Percentiles rank a stretch among this genome's conserved stretches.
These are phyloP conservation scores for Achroia grisella DNA, from an alignment of 1,140 invertebrate species.

Conservation along the genomic window DNA sequence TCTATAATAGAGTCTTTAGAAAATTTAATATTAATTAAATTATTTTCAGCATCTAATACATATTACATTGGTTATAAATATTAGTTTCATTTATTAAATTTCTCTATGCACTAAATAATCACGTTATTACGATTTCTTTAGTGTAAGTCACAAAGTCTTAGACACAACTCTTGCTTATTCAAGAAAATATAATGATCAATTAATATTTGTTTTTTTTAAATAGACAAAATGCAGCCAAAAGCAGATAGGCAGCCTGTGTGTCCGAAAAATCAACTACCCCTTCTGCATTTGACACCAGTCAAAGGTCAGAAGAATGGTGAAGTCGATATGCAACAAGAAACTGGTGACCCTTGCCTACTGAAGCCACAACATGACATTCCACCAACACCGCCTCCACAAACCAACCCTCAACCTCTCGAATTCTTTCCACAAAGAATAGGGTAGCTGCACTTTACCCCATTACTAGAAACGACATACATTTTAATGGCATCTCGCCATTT, in stretches of 20 bases:
- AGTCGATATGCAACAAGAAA: conserved; percentile 18
- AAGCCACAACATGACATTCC: conserved; percentile 59
- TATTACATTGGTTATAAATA: not conserved
- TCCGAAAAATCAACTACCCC: conserved; percentile 37
- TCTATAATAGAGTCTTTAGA: too few relatives aligned
- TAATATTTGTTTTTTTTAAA: not conserved
- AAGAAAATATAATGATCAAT: not conserved
- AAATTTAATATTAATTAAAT: not conserved
- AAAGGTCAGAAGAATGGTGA: conserved; percentile 36
- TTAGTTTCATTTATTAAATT: too few relatives aligned
- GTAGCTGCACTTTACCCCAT: conserved; percentile 27
- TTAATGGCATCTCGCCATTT: conserved; percentile 62
- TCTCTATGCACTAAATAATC: too few relatives aligned
- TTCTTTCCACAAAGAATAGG: conserved; percentile 59
- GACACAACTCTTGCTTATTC: too few relatives aligned
- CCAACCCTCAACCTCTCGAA: conserved; percentile 32
- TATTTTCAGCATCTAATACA: too few relatives aligned
- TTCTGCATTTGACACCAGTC: conserved; percentile 46
- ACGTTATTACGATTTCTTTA: too few relatives aligned
- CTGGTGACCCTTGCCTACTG: conserved; percentile 42
- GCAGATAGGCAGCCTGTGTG: conserved; percentile 42
- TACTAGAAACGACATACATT: conserved; percentile 36
- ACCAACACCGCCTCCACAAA: conserved; percentile 51
- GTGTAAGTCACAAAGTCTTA: too few relatives aligned
- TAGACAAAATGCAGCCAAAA: conserved; percentile 58